These are phyloP conservation scores for Linyphia triangularis DNA, from an alignment of 2,888 invertebrate genomes.

Conservation along the genomic window DNA sequence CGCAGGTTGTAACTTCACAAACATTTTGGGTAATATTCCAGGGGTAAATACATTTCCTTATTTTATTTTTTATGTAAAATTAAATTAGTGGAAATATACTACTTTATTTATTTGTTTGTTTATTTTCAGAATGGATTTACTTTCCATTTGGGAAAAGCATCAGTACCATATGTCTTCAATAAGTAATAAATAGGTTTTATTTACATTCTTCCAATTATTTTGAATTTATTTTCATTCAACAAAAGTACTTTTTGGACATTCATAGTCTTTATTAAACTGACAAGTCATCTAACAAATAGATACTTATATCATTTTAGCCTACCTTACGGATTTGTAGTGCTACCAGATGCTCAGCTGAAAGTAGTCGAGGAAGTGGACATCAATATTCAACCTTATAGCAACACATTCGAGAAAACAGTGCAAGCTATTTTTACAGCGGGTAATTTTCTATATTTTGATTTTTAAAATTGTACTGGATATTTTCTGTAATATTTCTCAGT, in stretches of 20 bases:
- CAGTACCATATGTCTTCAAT: neutral
- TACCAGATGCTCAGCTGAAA: neutral
- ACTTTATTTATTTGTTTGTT: neutral
- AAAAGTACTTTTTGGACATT: neutral
- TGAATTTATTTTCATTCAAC: no score
- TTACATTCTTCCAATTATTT: no score
- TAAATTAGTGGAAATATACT: neutral
- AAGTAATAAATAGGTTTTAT: no score
- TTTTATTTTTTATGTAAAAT: neutral
- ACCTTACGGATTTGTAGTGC: constrained; percentile 27
- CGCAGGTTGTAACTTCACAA: constrained; percentile 30
- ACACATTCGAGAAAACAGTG: neutral
- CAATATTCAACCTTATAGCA: neutral
- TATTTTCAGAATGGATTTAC: constrained; percentile 32
- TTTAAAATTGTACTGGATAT: no score
- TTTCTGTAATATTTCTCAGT: no score
- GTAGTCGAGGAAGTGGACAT: constrained; percentile 21
- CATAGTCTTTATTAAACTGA: neutral
- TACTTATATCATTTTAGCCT: neutral
- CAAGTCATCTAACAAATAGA: neutral
- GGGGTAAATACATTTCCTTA: constrained; percentile 13
- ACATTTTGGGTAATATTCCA: constrained; percentile 33
- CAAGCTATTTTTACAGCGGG: constrained; percentile 2
- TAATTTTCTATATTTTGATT: no score
- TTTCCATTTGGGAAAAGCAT: constrained; percentile 15